Base-by-base conservation (phyloP, 30 jellyfish, hydroid and myxozoan genomes). In the Chironex yamaguchii region DNA sequence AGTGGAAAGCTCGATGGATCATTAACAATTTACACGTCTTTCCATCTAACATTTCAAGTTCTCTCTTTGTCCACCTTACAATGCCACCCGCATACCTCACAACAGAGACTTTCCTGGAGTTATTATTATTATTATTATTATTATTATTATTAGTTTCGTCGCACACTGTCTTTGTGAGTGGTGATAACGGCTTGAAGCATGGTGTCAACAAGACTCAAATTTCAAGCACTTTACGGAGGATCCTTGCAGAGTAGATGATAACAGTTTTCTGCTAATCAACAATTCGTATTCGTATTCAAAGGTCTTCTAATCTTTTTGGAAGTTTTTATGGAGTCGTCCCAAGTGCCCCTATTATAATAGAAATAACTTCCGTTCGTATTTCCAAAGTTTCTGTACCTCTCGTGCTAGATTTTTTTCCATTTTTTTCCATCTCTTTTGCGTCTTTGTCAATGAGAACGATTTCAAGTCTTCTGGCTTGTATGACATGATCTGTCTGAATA, bases 131-230 rank as follows among this genome's bases (percentile, higher is more conserved):
- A n/a, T n/a, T n/a, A n/a, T n/a, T n/a, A n/a, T n/a, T n/a, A n/a
- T n/a, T n/a, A 42, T 17, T 42, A 42, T 9, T 42, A 42, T 17
- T 42, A 42, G 13, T 6, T 42, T 42, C 17, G 58, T 42, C 9
- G 58, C 58, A 42, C 58, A 42, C 58, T 42, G 58, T 42, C 58
- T 42, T 42, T 42, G 58, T 42, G 13, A 42, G 58, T 42, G 58
- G 58, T 42, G 58, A 42, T 42, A 6, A 42, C 58, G 58, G 58
- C 13, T 42, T 42, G 58, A 42, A 42, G 17, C 58, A 6, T 42
- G 58, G 58, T 42, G 58, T 42, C 58, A 42, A 42, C 58, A 42
- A 42, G 58, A 42, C 58, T 42, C 58, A 42, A 42, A 42, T 42
- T 42, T 42, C 58, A 42, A 42, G 58, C 58, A 42, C 58, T 42